A percentile compares a stretch with the other conserved stretches of the same genome.
Conservation (phyloP, 2,888 invertebrate genomes). For the Digitonthophagus gazella region DNA sequence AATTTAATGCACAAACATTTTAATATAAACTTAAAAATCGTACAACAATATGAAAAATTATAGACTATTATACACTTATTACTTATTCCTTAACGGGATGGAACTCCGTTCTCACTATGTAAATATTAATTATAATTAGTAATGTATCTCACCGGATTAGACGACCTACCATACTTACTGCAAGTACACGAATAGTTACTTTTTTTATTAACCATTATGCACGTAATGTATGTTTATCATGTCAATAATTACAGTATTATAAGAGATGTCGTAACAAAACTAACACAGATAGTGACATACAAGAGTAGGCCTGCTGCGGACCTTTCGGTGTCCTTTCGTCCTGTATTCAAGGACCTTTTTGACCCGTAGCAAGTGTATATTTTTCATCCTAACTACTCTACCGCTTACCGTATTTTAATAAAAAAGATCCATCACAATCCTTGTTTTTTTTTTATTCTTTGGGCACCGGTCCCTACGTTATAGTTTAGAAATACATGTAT, state of each 20-base stretch:
- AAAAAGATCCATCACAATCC: constrained; percentile 52
- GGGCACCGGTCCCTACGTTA: constrained; percentile 46
- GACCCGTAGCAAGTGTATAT: constrained; percentile 36
- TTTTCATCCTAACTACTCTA: constrained; percentile 34
- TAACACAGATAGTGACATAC: constrained; percentile 52
- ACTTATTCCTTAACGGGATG: constrained; percentile 43
- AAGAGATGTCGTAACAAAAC: constrained; percentile 43
- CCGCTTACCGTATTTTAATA: constrained; percentile 25
- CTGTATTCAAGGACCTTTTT: constrained; percentile 5
- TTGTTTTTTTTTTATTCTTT: constrained; percentile 33
- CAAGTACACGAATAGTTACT: constrained; percentile 35
- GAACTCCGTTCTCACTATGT: constrained; percentile 37
- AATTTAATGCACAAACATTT: constrained; percentile 79
- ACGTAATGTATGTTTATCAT: not conserved
- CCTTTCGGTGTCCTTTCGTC: constrained; percentile 17
- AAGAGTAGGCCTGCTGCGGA: constrained; percentile 45
- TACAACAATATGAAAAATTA: constrained; percentile 86
- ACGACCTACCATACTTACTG: no score
- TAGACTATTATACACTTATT: constrained; percentile 68
- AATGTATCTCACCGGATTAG: constrained; percentile 16
- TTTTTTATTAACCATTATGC: constrained; percentile 3
- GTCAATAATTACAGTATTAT: constrained; percentile 21
- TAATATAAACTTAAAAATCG: constrained; percentile 85
- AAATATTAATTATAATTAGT: constrained; percentile 27
- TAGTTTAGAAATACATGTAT: constrained; percentile 15